phyloP scores from a whole-genome alignment of 1,140 invertebrate species.

The Plutomurus gul region DNA sequence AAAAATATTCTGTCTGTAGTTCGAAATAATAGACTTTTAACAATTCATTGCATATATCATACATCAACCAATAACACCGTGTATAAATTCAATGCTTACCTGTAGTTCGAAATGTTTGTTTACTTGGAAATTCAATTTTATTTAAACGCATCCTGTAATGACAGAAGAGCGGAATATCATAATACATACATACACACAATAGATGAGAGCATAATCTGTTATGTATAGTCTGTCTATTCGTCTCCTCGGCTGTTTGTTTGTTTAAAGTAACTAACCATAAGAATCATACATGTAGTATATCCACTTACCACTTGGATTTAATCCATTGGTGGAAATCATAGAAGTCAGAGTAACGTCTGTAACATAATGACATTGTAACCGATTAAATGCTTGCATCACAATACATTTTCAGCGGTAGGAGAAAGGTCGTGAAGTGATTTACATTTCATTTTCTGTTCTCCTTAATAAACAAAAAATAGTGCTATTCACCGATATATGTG shows the following conservation, averaged over 20 bases:
- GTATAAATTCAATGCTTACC: no score
- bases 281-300: no score
- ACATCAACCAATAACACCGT: no score
- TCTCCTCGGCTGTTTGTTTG: no score
- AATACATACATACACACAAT: neutral
- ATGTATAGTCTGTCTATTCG: no score
- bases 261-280: no score
- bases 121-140: conserved; percentile 83
- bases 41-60: no score
- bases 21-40: no score
- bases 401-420: neutral
- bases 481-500: conserved; percentile 76
- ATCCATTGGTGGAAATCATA: conserved; percentile 60
- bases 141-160: conserved; percentile 63
- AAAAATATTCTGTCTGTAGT: conserved; percentile 86
- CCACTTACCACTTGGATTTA: conserved; percentile 50
- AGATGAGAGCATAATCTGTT: no score
- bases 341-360: conserved; percentile 96
- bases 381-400: no score
- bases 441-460: conserved; percentile 54
- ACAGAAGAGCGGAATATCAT: neutral
- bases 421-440: conserved; percentile 62
- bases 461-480: no score
- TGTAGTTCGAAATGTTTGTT: conserved; percentile 94
- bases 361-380: no score